Percentiles rank a stretch among this genome's conserved stretches.
Conservation (phyloP, 2,888 invertebrate genomes). For the Lithophane leautieri region DNA sequence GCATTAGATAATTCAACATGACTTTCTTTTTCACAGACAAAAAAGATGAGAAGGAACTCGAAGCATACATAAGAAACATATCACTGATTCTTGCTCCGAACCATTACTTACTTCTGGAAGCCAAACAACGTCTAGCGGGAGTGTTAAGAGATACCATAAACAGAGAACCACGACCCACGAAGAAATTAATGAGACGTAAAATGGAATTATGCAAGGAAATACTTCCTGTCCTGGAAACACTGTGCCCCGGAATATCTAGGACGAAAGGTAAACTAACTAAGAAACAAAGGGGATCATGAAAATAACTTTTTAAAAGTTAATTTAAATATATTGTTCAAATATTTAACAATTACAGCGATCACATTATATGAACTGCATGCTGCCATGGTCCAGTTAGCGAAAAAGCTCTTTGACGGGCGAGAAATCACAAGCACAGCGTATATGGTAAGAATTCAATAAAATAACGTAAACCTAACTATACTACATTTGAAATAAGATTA, state of each 20-base stretch:
- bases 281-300: neutral
- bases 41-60: constrained; percentile 85
- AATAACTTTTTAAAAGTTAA: neutral
- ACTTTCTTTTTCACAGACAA: constrained; percentile 78
- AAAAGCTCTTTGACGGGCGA: constrained; percentile 91
- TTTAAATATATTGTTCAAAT: neutral
- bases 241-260: constrained; percentile 93
- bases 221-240: constrained; percentile 91
- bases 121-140: constrained; percentile 93
- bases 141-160: constrained; percentile 88
- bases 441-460: constrained; percentile 76
- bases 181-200: constrained; percentile 91
- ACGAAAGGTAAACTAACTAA: constrained; percentile 84
- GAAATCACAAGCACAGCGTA: constrained; percentile 90
- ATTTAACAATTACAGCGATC: constrained; percentile 90
- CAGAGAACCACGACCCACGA: constrained; percentile 87
- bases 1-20: neutral
- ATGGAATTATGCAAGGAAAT: constrained; percentile 92
- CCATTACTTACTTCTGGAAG: constrained; percentile 92
- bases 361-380: constrained; percentile 94
- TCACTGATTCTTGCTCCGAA: constrained; percentile 91
- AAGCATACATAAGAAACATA: constrained; percentile 89
- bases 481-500: too few species aligned
- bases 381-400: constrained; percentile 92
- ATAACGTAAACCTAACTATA: neutral